Base-by-base conservation (phyloP, 2,888 invertebrate genomes). In the Xanthia icteritia region DNA sequence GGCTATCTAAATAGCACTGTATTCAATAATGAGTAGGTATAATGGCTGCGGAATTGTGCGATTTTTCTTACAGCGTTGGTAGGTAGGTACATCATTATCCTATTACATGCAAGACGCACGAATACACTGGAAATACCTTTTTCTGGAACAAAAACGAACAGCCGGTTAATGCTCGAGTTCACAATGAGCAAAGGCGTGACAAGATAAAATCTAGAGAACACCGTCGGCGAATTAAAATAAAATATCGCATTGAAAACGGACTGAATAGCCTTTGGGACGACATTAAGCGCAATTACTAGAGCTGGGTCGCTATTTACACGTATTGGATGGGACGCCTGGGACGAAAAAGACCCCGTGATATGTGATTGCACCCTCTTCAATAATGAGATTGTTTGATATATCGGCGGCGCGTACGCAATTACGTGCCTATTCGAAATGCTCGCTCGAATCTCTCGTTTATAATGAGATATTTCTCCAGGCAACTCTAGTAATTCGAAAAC, bases 151-250 rank as follows among this genome's bases (percentile, higher is more conserved):
- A 93, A 94, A 93, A 90, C 91, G 88, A 85, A 89, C 88, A 89
- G 90, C 89, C 91, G 88, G 92, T 94, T 93, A 93, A 92, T 84
- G 92, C 90, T 90, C 86, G 91, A 92, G 91, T 93, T 92, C 91
- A 94, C 94, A 94, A 93, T 94, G 92, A 93, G 92, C 92, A 90
- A 91, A 93, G 94, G 94, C 95, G 95, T 95, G 95, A 96, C 95
- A 93, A 94, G 96, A 96, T 96, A 95, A 93, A 92, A 96, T 96
- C 95, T 94, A 92, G 91, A 91, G 93, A 92, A 91, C 88, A 93
- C 90, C 89, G 92, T 93, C 91, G 91, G 92, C 91, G 94, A 94
- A 94, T 94, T 94, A 94, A 94, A 95, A 93, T 93, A 93, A 91
- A 94, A 95, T 94, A 94, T 93, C 90, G 93, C 94, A 94, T 95